Percentiles rank a stretch among this genome's conserved stretches.
Conservation (phyloP, 1,140 invertebrate genomes). For the Drosophila mayri region DNA sequence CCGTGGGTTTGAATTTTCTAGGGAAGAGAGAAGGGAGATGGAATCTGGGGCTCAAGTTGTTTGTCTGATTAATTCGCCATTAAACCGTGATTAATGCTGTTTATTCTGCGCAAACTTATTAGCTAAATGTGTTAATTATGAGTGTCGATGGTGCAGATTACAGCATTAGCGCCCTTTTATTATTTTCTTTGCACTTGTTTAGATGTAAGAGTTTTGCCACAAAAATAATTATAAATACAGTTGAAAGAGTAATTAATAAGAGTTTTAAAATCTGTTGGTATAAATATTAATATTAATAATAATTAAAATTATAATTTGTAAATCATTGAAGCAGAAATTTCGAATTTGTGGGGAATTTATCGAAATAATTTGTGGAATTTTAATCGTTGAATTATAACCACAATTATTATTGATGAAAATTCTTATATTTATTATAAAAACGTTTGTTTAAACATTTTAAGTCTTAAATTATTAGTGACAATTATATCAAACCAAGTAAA, state of each 20-base stretch:
- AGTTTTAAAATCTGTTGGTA: not conserved
- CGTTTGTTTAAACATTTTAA: no score
- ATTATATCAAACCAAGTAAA: no score
- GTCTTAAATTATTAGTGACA: no score
- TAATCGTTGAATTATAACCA: no score
- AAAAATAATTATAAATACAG: conserved; percentile 13
- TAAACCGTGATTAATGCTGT: conserved; percentile 81
- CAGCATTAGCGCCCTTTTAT: conserved; percentile 11
- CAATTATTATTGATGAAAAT: no score
- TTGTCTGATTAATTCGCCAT: conserved; percentile 77
- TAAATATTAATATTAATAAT: not conserved
- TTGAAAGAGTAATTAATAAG: not conserved
- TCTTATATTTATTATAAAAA: no score
- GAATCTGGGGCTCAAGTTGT: conserved; percentile 42
- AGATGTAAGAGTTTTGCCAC: conserved; percentile 15
- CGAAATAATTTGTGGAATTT: no score
- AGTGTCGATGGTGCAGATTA: conserved; percentile 66
- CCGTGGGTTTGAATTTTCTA: conserved; percentile 10
- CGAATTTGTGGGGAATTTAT: no score
- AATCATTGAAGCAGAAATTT: no score
- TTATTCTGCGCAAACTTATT: conserved; percentile 79
- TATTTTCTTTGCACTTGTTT: not conserved
- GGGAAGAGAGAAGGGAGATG: not conserved
- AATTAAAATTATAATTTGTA: no score
- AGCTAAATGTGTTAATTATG: conserved; percentile 83